Base-by-base conservation (phyloP, 2,797 vertebrate genomes). In the Diplodus puntazzo region DNA sequence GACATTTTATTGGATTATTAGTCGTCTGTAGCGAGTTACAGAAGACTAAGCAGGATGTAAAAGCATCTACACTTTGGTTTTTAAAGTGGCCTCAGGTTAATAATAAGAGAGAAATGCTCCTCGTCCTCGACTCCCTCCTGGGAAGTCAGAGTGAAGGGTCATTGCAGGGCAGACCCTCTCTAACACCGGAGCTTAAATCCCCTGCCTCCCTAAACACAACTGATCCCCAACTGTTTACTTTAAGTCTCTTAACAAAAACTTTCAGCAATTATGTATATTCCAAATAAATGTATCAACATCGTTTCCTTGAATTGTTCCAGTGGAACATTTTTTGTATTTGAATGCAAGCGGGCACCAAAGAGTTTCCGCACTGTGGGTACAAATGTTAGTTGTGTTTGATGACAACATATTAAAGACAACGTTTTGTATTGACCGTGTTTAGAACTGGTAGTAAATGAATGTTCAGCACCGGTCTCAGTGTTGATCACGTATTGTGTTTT, bases 281-380 rank as follows among this genome's bases (percentile, higher is more conserved):
- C 9, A 2, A 69, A 68, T 83, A 76, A 48, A 79, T 71, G 59
- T 81, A 75, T 87, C 50, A 59, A 58, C 82, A 82, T 85, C 20
- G 75, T 89, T 92, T 95, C 90, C 92, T 89, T 23, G 39, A 39
- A 88, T 94, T 95, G 92, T 94, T 82, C 72, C 59, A 25, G 23
- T 46, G 43, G 77, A 90, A 80, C 69, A 49, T 79, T 39, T 73
- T 79, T 71, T 3, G 77, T 82, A 66, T 88, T 68, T 71, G 48
- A 87, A 72, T 79, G 69, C 42, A 27, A 58, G 25, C 34, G 46
- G 71, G 67, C 52, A 63, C 8, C n/a, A 0, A 54, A 34, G 45
- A 43, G 53, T 68, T 73, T 69, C 81, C 25, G 0, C 58, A 12
- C 30, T 48, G 23, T 45, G 45, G 43, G 13, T 55, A 46, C 17